Conservation (phyloP, 2,888 invertebrate genomes). For the Pecten maximus region DNA sequence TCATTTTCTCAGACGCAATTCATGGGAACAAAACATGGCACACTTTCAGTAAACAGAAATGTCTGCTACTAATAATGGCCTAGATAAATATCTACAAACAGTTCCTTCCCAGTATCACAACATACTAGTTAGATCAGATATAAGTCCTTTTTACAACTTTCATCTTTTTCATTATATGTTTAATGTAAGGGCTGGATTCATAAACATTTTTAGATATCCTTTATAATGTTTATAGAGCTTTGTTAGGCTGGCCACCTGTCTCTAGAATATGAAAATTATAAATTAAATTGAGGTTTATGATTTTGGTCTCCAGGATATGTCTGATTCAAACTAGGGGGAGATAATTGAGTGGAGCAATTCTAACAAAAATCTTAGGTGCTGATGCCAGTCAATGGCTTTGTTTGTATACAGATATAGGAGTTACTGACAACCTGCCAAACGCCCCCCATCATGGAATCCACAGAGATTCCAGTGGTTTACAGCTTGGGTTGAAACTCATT, state of each 20-base stretch:
- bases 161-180: neutral
- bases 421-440: neutral
- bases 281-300: too few relatives aligned
- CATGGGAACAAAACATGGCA: constrained; percentile 2
- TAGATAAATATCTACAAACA: neutral
- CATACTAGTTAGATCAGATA: neutral
- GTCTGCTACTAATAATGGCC: neutral
- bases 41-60: neutral
- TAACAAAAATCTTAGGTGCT: too few relatives aligned
- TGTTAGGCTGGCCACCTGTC: too few relatives aligned
- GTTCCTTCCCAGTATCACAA: neutral
- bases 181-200: neutral
- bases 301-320: too few relatives aligned
- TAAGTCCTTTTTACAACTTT: neutral
- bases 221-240: neutral
- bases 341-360: too few relatives aligned
- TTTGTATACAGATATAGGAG: neutral
- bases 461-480: neutral
- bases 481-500: neutral
- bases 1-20: neutral
- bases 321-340: too few relatives aligned
- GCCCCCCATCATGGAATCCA: neutral
- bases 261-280: too few relatives aligned
- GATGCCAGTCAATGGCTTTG: too few relatives aligned
- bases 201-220: neutral